Percentiles rank a stretch among this genome's conserved stretches.
phyloP scores from a whole-genome alignment of 2,113 vertebrate species.

The Psilopsiagon aurifrons region DNA sequence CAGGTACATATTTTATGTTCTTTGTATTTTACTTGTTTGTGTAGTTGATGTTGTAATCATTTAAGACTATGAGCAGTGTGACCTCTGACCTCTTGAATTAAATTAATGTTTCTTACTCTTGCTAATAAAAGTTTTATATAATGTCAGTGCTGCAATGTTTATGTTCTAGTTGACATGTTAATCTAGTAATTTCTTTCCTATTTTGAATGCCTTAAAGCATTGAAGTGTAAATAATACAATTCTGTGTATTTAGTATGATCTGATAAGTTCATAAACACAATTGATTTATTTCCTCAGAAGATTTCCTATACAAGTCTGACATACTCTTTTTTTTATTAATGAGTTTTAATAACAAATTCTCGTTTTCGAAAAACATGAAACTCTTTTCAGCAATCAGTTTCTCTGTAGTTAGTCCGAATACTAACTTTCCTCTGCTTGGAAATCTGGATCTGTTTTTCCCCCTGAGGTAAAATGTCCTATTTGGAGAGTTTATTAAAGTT shows the following conservation, averaged over 20 bases:
- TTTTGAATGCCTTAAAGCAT: background rate
- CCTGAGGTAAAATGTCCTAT: background rate
- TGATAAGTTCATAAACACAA: background rate
- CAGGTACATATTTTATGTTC: background rate
- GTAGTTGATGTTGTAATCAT: background rate
- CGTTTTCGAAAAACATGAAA: background rate
- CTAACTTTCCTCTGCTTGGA: background rate
- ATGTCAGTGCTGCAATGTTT: background rate
- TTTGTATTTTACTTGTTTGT: conserved; percentile 35
- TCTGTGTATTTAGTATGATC: background rate
- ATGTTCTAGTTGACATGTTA: background rate
- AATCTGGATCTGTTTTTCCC: background rate
- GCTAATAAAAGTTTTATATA: conserved; percentile 46
- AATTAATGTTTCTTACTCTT: conserved; percentile 5
- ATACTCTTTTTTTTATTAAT: background rate
- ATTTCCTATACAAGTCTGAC: background rate
- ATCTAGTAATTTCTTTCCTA: background rate
- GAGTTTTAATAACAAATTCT: background rate
- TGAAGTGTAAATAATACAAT: background rate
- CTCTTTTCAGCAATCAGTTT: background rate
- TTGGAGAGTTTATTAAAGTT: background rate
- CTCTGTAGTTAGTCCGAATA: background rate
- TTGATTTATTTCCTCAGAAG: background rate
- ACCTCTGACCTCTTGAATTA: background rate
- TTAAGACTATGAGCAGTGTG: background rate